phyloP scores from a whole-genome alignment of 1,140 invertebrate species.

The Epicauta chinensis region DNA sequence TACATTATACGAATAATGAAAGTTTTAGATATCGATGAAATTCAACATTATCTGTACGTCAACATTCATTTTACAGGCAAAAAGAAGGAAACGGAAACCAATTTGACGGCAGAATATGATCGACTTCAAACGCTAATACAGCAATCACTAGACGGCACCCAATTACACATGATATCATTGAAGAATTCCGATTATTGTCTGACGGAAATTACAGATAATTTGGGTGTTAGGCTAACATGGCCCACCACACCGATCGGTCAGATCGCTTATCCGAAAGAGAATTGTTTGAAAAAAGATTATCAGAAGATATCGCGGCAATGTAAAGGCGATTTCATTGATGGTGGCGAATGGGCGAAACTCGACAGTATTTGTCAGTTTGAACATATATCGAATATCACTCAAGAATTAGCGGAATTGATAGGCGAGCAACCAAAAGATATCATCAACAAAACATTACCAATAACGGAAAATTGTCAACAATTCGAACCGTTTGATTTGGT shows the following conservation, averaged over 20 bases:
- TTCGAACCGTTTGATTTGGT: constrained; percentile 3
- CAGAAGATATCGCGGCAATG: not conserved
- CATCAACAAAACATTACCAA: not conserved
- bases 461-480: not conserved
- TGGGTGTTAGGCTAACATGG: not conserved
- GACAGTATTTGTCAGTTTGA: not conserved
- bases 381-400: not conserved
- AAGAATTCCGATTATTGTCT: constrained; percentile 1
- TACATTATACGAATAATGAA: not conserved
- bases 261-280: not conserved
- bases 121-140: no score
- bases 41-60: not conserved
- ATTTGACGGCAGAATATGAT: no score
- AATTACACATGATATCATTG: not conserved
- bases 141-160: not conserved
- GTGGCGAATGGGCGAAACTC: not conserved
- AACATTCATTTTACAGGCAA: constrained; percentile 6
- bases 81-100: not conserved
- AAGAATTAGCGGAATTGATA: not conserved
- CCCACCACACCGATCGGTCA: not conserved
- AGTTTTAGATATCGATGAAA: constrained; percentile 1
- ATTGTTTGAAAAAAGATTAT: not conserved
- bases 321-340: constrained; percentile 4
- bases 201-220: not conserved
- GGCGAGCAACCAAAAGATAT: not conserved